Percentiles rank a stretch among this genome's conserved stretches.
Evolutionary conservation across 2,113 vertebrate genomes (phyloP).

Genomic region (Callospermophilus lateralis): DNA sequence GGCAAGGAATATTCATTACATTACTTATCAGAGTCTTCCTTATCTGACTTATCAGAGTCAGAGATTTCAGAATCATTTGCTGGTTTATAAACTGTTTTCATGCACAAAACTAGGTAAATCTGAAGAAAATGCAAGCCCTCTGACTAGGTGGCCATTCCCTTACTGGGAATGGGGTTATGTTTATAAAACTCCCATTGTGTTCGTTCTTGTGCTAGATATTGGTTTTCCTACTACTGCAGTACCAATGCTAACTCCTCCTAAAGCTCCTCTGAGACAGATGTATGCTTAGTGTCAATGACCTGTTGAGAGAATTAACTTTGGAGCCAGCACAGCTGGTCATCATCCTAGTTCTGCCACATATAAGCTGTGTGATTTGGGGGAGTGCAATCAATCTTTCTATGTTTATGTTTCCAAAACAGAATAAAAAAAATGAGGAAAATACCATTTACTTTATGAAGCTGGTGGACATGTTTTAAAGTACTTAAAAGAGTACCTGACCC

Average conservation of each 20-base stretch:
- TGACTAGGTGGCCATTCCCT: not conserved
- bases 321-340: not conserved
- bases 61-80: not conserved
- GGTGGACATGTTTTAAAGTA: not conserved
- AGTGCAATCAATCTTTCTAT: not conserved
- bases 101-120: not conserved
- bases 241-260: not conserved
- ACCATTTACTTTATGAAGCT: not conserved
- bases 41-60: too few relatives aligned
- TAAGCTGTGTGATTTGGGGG: not conserved
- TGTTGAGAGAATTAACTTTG: not conserved
- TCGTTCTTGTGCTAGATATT: not conserved
- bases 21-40: not conserved
- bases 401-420: not conserved
- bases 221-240: not conserved
- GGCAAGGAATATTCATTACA: not conserved
- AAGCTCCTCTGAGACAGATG: not conserved
- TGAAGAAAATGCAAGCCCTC: not conserved
- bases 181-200: not conserved
- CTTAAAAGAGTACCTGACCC: not conserved
- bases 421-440: not conserved
- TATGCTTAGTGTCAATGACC: not conserved
- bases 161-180: not conserved
- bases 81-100: not conserved
- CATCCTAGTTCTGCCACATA: not conserved